phyloP scores from a whole-genome alignment of 1,140 invertebrate species.

The Myzus persicae region DNA sequence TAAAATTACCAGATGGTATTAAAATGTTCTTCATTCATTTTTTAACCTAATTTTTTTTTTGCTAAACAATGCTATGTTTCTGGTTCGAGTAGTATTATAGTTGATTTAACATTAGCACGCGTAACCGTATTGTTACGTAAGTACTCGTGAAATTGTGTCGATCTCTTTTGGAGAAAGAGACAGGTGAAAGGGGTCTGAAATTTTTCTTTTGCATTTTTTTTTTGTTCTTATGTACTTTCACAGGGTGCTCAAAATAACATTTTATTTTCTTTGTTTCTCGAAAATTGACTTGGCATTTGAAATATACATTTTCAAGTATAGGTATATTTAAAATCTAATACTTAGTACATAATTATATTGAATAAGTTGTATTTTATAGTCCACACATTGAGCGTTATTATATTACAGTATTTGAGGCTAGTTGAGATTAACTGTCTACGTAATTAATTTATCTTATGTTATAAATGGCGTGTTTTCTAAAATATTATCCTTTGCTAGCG shows the following conservation, averaged over 20 bases:
- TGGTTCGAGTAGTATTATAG: constrained; percentile 56
- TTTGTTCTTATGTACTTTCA: constrained; percentile 28
- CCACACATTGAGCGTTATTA: background rate
- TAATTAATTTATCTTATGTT: constrained; percentile 8
- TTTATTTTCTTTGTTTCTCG: background rate
- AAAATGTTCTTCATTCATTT: constrained; percentile 24
- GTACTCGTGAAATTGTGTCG: constrained; percentile 58
- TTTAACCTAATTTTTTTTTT: constrained; percentile 51
- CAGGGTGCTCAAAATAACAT: constrained; percentile 30
- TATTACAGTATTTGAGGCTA: constrained; percentile 17
- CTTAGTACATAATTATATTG: background rate
- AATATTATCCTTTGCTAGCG: constrained; percentile 28
- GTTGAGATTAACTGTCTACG: constrained; percentile 27
- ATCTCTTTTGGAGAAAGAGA: constrained; percentile 57
- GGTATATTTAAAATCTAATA: background rate
- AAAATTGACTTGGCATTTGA: background rate
- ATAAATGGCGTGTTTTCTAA: constrained; percentile 19
- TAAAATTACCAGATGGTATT: background rate
- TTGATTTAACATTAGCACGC: constrained; percentile 57
- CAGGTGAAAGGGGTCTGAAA: constrained; percentile 55
- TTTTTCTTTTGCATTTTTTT: constrained; percentile 39
- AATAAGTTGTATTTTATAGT: background rate
- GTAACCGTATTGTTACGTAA: constrained; percentile 55
- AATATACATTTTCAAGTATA: background rate
- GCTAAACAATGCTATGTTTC: constrained; percentile 53